Evolutionary conservation across 2,797 vertebrate species (phyloP), one percentile per base, ranked within the genome.

Genomic region (Pelochelys cantorii): DNA sequence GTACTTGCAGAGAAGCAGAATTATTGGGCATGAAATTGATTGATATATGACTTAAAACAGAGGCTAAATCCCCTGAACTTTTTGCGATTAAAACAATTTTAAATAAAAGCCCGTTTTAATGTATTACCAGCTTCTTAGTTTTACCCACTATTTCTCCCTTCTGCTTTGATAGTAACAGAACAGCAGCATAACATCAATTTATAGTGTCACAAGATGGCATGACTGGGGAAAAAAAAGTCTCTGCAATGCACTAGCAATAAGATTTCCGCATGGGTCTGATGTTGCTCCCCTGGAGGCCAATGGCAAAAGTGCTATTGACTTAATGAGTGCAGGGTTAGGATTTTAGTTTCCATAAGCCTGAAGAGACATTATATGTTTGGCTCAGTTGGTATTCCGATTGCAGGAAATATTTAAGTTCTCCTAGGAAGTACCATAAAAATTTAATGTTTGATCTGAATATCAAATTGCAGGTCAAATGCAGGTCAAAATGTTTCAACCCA

Each of bases 401-500:
- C 8, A 79, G 8, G 25, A 85, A 81, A 5, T 20, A 85, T 86
- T 88, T 65, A 23, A 54, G 60, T 94, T 79, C n/a, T 71, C 34
- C 20, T 55, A 29, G n/a, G 60, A 71, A 12, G 2, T 59, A 57
- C 1, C 5, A 48, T 3, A 8, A 82, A 23, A 5, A 42, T 59
- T 42, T 59, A 81, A 57, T 18, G 80, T 92, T 65, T 89, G 27
- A 54, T 79, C 17, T 56, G 27, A 34, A 31, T 68, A 34, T 34
- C 65, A 75, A 65, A 52, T 83, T 60, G 0, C 12, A 60, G 11
- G 3, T 84, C 77, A 89, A 92, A 18, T 6, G 2, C 6, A 57
- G 11, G 10, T 82, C 85, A 82, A 71, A 27, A 11, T 65, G 0
- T 74, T 94, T 80, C 29, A 31, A 60, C 11, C 9, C 79, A 54